phyloP scores from a whole-genome alignment of 2,113 vertebrate species.

The Psilopsiagon aymara region DNA sequence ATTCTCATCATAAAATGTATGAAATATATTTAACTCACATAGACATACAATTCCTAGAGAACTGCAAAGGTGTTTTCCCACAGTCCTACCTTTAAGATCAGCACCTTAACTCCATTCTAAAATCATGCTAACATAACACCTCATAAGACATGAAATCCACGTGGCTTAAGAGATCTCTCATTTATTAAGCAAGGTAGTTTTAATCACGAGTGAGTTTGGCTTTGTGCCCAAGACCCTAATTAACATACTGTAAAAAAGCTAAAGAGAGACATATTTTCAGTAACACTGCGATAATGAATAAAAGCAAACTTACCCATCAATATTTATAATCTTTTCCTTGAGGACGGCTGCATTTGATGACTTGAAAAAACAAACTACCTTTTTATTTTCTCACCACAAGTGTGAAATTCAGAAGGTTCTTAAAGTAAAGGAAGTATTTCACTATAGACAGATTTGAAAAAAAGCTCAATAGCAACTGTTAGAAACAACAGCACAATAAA shows the following conservation, averaged over 20 bases:
- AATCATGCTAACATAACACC: background rate
- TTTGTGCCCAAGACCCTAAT: background rate
- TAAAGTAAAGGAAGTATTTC: background rate
- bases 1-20: background rate
- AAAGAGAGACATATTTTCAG: background rate
- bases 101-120: background rate
- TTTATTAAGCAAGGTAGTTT: background rate
- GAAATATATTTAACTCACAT: background rate
- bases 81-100: background rate
- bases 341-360: background rate
- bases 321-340: background rate
- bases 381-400: background rate
- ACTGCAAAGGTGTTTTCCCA: background rate
- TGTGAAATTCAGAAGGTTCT: background rate
- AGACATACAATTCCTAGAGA: background rate
- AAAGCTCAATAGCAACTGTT: background rate
- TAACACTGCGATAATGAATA: background rate
- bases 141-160: background rate
- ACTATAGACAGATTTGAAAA: background rate
- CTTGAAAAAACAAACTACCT: background rate
- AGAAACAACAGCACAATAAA: background rate
- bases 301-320: background rate
- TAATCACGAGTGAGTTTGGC: background rate
- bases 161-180: background rate
- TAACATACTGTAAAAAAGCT: background rate